These are phyloP conservation scores for Amphilophus citrinellus DNA, from an alignment of 2,113 vertebrate genomes.

Conservation along the genomic window DNA sequence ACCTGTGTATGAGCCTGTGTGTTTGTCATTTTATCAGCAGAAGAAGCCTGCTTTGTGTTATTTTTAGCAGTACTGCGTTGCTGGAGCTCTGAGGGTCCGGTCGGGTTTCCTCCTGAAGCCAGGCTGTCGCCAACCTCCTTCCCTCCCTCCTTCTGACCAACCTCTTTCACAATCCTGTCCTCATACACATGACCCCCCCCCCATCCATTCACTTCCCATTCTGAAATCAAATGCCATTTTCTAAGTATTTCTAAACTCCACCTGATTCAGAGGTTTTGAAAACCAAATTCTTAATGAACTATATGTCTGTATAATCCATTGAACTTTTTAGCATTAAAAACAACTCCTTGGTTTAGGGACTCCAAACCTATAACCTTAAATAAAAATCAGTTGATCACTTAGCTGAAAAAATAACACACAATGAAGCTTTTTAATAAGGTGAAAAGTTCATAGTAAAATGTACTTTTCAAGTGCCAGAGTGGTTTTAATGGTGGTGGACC, in stretches of 20 bases:
- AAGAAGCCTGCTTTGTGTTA: slow-evolving; percentile 75
- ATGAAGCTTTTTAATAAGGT: background rate
- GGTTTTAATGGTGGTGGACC: background rate
- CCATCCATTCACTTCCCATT: background rate
- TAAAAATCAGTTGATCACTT: background rate
- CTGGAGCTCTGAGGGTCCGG: slow-evolving; percentile 72
- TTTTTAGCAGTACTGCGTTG: slow-evolving; percentile 79
- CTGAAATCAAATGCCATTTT: slow-evolving; percentile 5
- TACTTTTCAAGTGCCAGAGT: accelerated
- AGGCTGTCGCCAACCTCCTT: slow-evolving; percentile 77
- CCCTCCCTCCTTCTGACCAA: slow-evolving; percentile 34
- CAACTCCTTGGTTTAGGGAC: background rate
- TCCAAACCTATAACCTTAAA: background rate
- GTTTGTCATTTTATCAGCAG: slow-evolving; percentile 74
- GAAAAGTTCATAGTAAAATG: background rate
- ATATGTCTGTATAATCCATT: accelerated
- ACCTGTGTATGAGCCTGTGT: slow-evolving; percentile 57
- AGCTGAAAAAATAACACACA: background rate
- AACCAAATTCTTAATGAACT: accelerated
- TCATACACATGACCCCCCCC: background rate
- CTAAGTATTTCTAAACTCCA: background rate
- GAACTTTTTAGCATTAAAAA: background rate
- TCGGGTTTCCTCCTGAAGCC: slow-evolving; percentile 80
- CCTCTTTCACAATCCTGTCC: slow-evolving; percentile 15
- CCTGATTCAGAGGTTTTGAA: background rate